phyloP scores from a whole-genome alignment of 2,888 invertebrate genomes.

The Lasius fuliginosus region DNA sequence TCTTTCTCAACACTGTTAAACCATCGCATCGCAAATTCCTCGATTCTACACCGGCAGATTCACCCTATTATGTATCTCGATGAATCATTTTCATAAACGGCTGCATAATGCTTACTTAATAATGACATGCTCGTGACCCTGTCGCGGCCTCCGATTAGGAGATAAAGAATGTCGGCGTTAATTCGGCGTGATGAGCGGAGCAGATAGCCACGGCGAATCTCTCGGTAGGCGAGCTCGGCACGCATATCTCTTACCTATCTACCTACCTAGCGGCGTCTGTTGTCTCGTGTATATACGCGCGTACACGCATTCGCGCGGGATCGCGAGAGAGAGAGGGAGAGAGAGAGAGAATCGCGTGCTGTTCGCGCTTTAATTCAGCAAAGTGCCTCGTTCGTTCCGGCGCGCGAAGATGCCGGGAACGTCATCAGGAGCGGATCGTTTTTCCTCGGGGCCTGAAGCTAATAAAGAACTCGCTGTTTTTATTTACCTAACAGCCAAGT shows the following conservation, averaged over 20 bases:
- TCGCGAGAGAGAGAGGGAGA: not conserved
- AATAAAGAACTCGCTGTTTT: not conserved
- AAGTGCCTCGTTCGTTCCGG: slow-evolving; percentile 79
- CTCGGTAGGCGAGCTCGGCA: slow-evolving; percentile 49
- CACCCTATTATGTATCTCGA: not conserved
- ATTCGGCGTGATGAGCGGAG: slow-evolving; percentile 63
- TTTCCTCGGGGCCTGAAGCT: not conserved
- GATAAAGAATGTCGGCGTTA: slow-evolving; percentile 68
- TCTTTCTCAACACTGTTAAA: not conserved
- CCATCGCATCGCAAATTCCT: not conserved
- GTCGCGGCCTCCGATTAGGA: slow-evolving; percentile 65
- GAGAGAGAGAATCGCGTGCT: slow-evolving; percentile 73
- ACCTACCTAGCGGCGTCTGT: slow-evolving; percentile 28
- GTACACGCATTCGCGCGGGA: slow-evolving; percentile 59
- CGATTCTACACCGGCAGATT: not conserved
- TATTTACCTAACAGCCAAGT: not conserved
- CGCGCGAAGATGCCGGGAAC: slow-evolving; percentile 60
- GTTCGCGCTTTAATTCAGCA: slow-evolving; percentile 81
- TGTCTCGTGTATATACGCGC: slow-evolving; percentile 56
- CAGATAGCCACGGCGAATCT: slow-evolving; percentile 55
- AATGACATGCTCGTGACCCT: slow-evolving; percentile 13
- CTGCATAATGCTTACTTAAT: slow-evolving; percentile 41
- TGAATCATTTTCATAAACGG: slow-evolving; percentile 5
- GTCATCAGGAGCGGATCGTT: slow-evolving; percentile 27
- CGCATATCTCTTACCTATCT: slow-evolving; percentile 28